A percentile compares a stretch with the other conserved stretches of the same genome.
Evolutionary conservation across 2,797 vertebrate species (phyloP).

Genomic region (Sebastes cheni): DNA sequence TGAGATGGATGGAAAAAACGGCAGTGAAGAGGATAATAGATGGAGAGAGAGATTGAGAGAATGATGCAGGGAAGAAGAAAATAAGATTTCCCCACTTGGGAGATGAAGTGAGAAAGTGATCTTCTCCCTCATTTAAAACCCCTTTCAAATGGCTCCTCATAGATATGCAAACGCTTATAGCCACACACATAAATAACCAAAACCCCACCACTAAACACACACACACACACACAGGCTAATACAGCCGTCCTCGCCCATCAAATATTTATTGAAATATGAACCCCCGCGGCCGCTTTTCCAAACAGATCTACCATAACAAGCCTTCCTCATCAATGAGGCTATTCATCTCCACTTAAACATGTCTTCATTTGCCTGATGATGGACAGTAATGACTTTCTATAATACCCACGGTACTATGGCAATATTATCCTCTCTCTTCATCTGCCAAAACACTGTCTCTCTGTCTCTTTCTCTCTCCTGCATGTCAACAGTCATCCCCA

Average conservation of each 20-base stretch:
- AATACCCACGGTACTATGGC: constrained; percentile 40
- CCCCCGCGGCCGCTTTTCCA: constrained; percentile 34
- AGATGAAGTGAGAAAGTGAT: constrained; percentile 42
- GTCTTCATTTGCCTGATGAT: constrained; percentile 63
- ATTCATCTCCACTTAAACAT: constrained; percentile 70
- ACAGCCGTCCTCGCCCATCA: constrained; percentile 44
- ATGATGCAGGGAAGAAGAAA: constrained; percentile 29
- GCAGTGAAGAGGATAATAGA: constrained; percentile 4
- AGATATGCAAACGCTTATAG: constrained; percentile 29
- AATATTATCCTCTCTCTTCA: constrained; percentile 41
- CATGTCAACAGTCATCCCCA: constrained; percentile 37
- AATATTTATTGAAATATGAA: constrained; percentile 75
- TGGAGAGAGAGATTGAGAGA: constrained; percentile 8
- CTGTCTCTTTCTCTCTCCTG: neutral
- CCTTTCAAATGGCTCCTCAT: constrained; percentile 25
- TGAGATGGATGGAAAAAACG: neutral
- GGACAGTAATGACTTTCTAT: constrained; percentile 69
- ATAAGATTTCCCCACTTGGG: constrained; percentile 19
- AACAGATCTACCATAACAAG: constrained; percentile 66
- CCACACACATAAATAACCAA: constrained; percentile 13
- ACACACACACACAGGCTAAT: constrained; percentile 10
- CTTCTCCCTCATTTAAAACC: constrained; percentile 30
- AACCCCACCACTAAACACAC: neutral
- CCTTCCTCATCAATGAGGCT: constrained; percentile 52
- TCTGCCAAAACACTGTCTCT: constrained; percentile 27